Conservation (phyloP, 2,113 vertebrate species). For the Nyctibius bracteatus region DNA sequence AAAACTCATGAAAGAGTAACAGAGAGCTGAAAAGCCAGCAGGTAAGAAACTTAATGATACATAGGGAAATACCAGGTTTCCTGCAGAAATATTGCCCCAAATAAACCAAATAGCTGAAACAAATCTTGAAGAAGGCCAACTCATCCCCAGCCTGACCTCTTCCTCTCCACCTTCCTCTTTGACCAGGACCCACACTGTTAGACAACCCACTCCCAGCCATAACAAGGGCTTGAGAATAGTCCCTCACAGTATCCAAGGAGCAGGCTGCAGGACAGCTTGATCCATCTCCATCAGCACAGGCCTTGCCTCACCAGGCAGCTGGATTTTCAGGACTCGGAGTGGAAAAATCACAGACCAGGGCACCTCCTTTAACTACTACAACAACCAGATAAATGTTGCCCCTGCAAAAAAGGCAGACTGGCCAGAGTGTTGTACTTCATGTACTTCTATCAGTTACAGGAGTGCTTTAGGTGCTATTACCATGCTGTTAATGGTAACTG, state of each 20-base stretch:
- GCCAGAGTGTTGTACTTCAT: not conserved
- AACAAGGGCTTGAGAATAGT: not conserved
- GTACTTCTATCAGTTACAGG: not conserved
- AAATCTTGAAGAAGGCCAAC: not conserved
- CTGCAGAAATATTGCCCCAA: not conserved
- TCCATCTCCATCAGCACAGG: no score
- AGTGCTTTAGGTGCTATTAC: not conserved
- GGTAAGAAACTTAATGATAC: not conserved
- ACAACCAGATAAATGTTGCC: not conserved
- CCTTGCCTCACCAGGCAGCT: not conserved
- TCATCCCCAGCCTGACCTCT: not conserved
- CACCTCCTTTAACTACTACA: not conserved
- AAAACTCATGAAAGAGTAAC: not conserved
- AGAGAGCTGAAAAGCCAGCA: not conserved
- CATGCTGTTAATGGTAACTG: no score
- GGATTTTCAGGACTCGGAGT: not conserved
- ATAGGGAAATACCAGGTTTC: not conserved
- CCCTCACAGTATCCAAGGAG: not conserved
- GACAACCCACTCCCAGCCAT: not conserved
- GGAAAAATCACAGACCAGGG: not conserved
- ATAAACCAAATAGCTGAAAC: not conserved
- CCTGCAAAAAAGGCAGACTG: fast-evolving
- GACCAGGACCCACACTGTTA: not conserved
- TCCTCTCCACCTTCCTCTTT: not conserved
- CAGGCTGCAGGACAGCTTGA: not conserved